phyloP scores from a whole-genome alignment of 2,888 invertebrate species.

The Athrips mouffetella region DNA sequence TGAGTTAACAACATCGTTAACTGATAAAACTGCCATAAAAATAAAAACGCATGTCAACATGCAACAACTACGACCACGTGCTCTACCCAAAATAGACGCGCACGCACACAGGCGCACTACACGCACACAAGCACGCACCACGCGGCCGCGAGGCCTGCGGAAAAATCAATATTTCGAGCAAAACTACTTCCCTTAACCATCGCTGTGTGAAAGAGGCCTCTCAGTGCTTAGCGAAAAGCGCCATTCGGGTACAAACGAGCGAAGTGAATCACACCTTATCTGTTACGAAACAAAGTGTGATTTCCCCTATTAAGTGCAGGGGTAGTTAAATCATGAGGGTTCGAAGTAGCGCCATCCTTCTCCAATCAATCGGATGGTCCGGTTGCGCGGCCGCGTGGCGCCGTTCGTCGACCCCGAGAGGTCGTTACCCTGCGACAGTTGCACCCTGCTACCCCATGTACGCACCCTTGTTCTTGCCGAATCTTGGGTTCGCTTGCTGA shows the following conservation, averaged over 20 bases:
- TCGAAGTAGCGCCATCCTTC: conserved; percentile 59
- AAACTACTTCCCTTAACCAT: conserved; percentile 73
- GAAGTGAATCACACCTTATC: conserved; percentile 59
- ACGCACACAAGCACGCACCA: conserved; percentile 34
- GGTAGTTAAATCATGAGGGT: conserved; percentile 68
- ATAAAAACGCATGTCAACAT: conserved; percentile 76
- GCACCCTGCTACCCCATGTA: conserved; percentile 72
- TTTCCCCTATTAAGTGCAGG: conserved; percentile 49
- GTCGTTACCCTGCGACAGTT: conserved; percentile 72
- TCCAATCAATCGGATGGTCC: conserved; percentile 73
- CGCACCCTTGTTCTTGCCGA: conserved; percentile 70
- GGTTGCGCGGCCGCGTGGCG: conserved; percentile 72
- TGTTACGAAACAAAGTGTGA: conserved; percentile 50
- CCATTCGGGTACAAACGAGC: conserved; percentile 31
- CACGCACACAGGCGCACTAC: conserved; percentile 32
- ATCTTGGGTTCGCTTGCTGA: conserved; percentile 67
- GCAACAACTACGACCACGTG: conserved; percentile 74
- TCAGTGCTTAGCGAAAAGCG: conserved; percentile 37
- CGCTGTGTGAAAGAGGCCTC: conserved; percentile 58
- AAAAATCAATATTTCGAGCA: conserved; percentile 79
- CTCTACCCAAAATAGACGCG: conserved; percentile 71
- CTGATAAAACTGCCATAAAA: conserved; percentile 61
- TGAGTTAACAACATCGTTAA: conserved; percentile 46
- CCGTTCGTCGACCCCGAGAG: conserved; percentile 70
- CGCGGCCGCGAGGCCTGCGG: conserved; percentile 60